Evolutionary conservation across 2,113 vertebrate genomes (phyloP), one percentile per base, ranked within the genome.

Genomic region (Cyanocitta stelleri): DNA sequence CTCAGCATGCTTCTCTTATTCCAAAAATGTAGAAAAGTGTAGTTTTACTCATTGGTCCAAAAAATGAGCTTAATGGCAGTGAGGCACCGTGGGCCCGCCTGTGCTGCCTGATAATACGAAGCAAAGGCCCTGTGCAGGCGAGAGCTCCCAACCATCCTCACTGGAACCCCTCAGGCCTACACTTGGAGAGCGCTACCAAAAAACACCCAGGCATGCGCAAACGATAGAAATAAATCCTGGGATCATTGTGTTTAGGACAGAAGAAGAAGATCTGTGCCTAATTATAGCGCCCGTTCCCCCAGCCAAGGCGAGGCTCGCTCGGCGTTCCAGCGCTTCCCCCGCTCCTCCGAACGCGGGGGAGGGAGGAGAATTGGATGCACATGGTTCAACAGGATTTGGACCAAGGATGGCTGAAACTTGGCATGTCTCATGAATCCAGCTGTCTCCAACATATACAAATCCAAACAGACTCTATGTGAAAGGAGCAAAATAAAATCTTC

Each of bases 361-460:
- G 86, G 89, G 61, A 95, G 64, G 84, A 96, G 80, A 93, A 95
- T 93, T 52, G 80, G 61, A 91, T 78, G 76, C 84, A 72, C 76
- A 87, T 56, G 91, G 76, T 72, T 67, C 96, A 81, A 95, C 37
- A 73, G 96, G 92, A 95, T 96, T 96, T 93, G 93, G 85, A 91
- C 76, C 82, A 32, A 64, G 76, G 52, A 81, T 75, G 76, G 54
- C 90, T 88, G 90, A n/a, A 84, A 44, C 44, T 75, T 87, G 85
- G 85, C 92, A 66, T 0, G 18, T 4, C 51, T 93, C 27, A 0
- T 10, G 19, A 81, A 97, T 90, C 68, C 93, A 84, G 73, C 76
- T 75, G 39, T 74, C 83, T 96, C 85, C 52, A 61, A 39, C 33
- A 3, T 16, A 21, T 1, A 69, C 32, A 85, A 49, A 77, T 44